Evolutionary conservation across 2,888 invertebrate species (phyloP).

Genomic region (Cataglyphis livida): DNA sequence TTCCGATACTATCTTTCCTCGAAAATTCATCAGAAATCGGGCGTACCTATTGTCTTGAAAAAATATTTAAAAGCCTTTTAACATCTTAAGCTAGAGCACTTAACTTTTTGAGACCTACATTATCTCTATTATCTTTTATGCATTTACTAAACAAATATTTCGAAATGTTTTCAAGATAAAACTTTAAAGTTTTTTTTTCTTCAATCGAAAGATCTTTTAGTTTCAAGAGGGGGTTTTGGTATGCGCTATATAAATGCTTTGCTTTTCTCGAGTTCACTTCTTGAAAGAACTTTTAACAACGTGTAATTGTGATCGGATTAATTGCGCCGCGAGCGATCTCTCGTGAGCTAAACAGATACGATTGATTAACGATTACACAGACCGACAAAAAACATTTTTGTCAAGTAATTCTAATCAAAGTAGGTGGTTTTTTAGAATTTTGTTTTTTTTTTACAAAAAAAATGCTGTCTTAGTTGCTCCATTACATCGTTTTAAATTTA

Average conservation of each 20-base stretch:
- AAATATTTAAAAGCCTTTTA: background rate
- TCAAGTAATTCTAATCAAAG: too few relatives aligned
- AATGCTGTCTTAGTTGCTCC: too few relatives aligned
- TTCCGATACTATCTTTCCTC: background rate
- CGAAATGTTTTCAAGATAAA: background rate
- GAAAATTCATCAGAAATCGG: background rate
- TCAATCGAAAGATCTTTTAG: background rate
- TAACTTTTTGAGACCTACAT: background rate
- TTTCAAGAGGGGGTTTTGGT: slow-evolving; percentile 4
- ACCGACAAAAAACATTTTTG: too few relatives aligned
- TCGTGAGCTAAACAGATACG: slow-evolving; percentile 59
- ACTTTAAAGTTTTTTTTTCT: background rate
- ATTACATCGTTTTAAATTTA: too few relatives aligned
- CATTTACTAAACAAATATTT: background rate
- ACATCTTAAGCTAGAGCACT: background rate
- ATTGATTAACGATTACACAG: slow-evolving; percentile 56
- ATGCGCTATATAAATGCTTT: background rate
- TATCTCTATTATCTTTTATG: background rate
- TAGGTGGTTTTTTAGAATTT: too few relatives aligned
- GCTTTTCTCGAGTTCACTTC: slow-evolving; percentile 54
- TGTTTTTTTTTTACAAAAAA: too few relatives aligned
- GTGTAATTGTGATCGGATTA: slow-evolving; percentile 65
- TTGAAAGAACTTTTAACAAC: slow-evolving; percentile 67
- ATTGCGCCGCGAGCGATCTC: slow-evolving; percentile 46
- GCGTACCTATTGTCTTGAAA: too few relatives aligned